Base-by-base conservation (phyloP, 2,113 vertebrate species). In the Ceyx margarethae region DNA sequence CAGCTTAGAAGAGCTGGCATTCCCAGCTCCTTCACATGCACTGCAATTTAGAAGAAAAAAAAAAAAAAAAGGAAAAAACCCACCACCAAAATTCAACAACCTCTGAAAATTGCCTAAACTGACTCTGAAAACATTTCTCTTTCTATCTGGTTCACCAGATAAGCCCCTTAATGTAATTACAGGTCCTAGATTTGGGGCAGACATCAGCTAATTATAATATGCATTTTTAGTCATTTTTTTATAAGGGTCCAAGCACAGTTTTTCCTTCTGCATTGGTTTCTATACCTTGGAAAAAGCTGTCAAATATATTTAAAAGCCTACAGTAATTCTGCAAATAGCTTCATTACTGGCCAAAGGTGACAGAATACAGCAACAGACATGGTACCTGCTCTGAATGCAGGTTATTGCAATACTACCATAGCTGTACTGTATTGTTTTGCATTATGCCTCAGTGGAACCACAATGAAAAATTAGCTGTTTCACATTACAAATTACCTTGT, bases 401-500 rank as follows among this genome's bases (percentile, higher is more conserved):
- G 87, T 68, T 79, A 69, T 26, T 91, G 20, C 51, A 61, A 18
- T 33, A 9, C 37, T 43, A 51, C 13, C 4, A 25, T 50, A 81
- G 79, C 67, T 87, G 65, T 61, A 66, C 22, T 53, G 35, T 57
- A 78, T 81, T 89, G 87, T 68, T 97, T 92, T 94, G 76, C 88
- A 69, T 90, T 75, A 42, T 79, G 85, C 85, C 97, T 76, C 94
- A 95, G 73, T 96, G 96, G 95, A 97, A 94, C 35, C 40, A 22
- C 91, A 87, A 48, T 97, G 97, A 98, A 97, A 98, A 97, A 97
- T 97, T 93, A 98, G 97, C 97, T 97, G 96, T 81, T 97, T 74
- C 65, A 96, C 91, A 84, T 96, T 98, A 98, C 94, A 97, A 97
- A 98, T 95, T 95, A 96, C 96, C 91, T 97, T 91, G 89, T 51